Evolutionary conservation across 2,797 vertebrate species (phyloP).

Genomic region (Notolepis coatsorum): DNA sequence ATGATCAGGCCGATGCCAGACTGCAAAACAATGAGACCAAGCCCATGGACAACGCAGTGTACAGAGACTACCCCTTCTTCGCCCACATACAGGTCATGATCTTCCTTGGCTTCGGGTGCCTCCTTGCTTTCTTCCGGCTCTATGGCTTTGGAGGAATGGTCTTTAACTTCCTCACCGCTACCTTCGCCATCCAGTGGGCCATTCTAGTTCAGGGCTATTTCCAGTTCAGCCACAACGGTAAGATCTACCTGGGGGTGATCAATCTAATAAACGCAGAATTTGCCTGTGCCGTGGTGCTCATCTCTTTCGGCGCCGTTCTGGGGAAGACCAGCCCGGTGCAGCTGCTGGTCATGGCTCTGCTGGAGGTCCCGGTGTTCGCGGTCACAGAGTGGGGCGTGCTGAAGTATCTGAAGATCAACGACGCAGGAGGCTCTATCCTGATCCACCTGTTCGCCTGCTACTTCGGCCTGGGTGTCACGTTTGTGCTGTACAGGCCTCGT

Average conservation of each 20-base stretch:
- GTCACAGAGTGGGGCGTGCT: constrained; percentile 83
- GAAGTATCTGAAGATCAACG: constrained; percentile 79
- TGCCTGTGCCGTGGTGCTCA: constrained; percentile 85
- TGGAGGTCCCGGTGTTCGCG: constrained; percentile 83
- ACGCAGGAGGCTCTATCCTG: constrained; percentile 86
- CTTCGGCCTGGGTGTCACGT: constrained; percentile 86
- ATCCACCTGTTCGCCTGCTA: constrained; percentile 91
- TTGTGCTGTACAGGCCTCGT: constrained; percentile 78
- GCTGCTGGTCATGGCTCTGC: constrained; percentile 83
- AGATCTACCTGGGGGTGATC: constrained; percentile 81
- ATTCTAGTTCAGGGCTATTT: constrained; percentile 86
- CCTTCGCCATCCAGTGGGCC: constrained; percentile 87
- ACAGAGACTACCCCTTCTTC: constrained; percentile 83
- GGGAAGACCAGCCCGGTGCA: constrained; percentile 88
- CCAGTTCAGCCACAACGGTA: constrained; percentile 77
- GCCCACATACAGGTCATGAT: constrained; percentile 89
- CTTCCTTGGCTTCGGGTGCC: constrained; percentile 86
- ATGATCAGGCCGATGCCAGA: constrained; percentile 68
- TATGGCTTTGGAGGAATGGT: constrained; percentile 85
- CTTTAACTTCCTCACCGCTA: constrained; percentile 87
- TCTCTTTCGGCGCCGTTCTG: constrained; percentile 85
- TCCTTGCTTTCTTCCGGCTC: constrained; percentile 83
- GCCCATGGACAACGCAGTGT: constrained; percentile 70
- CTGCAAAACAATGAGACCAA: constrained; percentile 60
- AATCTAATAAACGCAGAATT: constrained; percentile 86